Conservation (phyloP, 2,797 vertebrate genomes). For the Notolepis coatsorum region DNA sequence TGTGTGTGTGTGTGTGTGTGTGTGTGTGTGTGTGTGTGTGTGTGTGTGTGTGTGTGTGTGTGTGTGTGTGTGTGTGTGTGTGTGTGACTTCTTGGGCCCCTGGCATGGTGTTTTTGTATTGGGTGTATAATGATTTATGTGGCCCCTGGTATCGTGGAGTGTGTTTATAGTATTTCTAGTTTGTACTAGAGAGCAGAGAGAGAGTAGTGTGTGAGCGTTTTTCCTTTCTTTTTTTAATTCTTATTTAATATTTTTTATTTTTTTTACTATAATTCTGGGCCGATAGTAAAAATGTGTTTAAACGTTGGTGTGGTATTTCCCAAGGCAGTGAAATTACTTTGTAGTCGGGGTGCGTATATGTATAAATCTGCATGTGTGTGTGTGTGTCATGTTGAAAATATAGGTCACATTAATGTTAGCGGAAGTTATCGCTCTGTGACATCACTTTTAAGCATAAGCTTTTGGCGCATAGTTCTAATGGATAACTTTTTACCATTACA, state of each 20-base stretch:
- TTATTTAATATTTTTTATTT: too few species aligned
- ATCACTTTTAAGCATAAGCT: constrained; percentile 52
- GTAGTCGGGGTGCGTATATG: constrained; percentile 41
- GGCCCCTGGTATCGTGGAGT: constrained; percentile 53
- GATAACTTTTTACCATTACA: constrained; percentile 20
- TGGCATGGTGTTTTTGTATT: constrained; percentile 37
- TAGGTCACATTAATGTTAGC: constrained; percentile 30
- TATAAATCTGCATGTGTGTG: too few species aligned
- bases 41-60: background rate
- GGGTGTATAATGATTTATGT: constrained; percentile 67
- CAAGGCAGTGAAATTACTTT: constrained; percentile 39
- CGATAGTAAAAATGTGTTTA: constrained; percentile 44
- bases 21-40: background rate
- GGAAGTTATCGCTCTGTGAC: constrained; percentile 40
- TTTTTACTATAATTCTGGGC: constrained; percentile 44
- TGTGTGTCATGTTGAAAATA: too few species aligned
- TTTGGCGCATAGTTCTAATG: constrained; percentile 30
- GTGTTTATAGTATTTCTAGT: constrained; percentile 56
- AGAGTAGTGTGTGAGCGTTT: constrained; percentile 40
- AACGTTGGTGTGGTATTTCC: constrained; percentile 51
- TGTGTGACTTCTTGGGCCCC: constrained; percentile 60
- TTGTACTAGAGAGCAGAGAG: constrained; percentile 46
- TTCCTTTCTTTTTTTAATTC: too few species aligned
- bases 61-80: constrained; percentile 9
- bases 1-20: constrained; percentile 2